Evolutionary conservation across 2,888 invertebrate genomes (phyloP), one percentile per base, ranked within the genome.

Genomic region (Thera obeliscata): DNA sequence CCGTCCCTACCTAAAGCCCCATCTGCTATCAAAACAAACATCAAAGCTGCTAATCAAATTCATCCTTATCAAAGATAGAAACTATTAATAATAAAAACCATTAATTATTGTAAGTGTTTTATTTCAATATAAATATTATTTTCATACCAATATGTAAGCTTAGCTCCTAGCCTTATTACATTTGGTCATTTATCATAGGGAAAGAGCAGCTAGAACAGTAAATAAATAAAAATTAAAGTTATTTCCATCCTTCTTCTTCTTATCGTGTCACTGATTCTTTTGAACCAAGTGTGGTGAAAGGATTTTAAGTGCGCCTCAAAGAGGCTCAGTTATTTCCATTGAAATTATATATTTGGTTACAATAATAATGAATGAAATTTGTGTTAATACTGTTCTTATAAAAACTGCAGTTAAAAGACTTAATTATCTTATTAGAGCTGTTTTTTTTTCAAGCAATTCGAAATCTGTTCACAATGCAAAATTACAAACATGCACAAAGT

Each of bases 11-110:
- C 96, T 49, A 98, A 98, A 91, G 97, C 97, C 12, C 98, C 98
- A 0, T 97, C 98, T 63, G 96, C 97, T 38, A 98, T 98, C 74
- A 98, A 98, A 86, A 98, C 98, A 0, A 98, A 98, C 84, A 98
- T 98, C 72, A 98, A 98, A 89, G 96, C 98, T 66, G 98, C 98
- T 3, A 96, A 96, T 72, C 97, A 97, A 90, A 97, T 98, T 74
- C 98, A 98, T 92, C 97, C 98, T 1, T 98, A 98, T 83, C 95
- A 95, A 80, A 94, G 96, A 86, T 75, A 73, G 1, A 22, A 22
- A 67, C 52, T 48, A 54, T 11, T 12, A 60, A 0, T n/a, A 38
- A 35, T 46, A 48, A 60, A 70, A 69, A 66, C 33, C 66, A 67
- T 68, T 61, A 48, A 46, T 61, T 56, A 64, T 56, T 55, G 54